These are phyloP conservation scores for Drosophila quadrilineata DNA, from an alignment of 1,140 invertebrate species.

Conservation along the genomic window DNA sequence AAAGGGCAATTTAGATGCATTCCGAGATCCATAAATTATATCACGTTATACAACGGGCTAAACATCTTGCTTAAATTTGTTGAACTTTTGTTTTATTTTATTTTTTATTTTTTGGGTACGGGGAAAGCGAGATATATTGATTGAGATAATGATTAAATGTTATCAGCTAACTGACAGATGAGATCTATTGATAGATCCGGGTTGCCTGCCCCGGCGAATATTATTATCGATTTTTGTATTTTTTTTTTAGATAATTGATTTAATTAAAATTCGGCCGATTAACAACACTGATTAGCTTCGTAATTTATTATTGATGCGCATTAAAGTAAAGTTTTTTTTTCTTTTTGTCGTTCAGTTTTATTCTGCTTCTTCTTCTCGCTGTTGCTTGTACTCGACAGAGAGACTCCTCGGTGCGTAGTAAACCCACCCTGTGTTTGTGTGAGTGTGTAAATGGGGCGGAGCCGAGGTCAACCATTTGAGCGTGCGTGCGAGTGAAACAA, in stretches of 20 bases:
- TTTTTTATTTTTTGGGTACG: conserved; percentile 2
- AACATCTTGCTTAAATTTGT: too few relatives aligned
- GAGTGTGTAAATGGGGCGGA: conserved; percentile 16
- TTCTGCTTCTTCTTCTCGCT: conserved; percentile 43
- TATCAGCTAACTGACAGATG: not conserved
- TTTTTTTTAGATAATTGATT: conserved; percentile 29
- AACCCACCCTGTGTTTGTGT: conserved; percentile 15
- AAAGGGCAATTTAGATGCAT: conserved; percentile 23
- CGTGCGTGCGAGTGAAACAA: conserved; percentile 31
- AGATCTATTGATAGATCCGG: not conserved
- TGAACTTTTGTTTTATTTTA: not conserved
- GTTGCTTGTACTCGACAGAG: not conserved
- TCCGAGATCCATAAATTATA: not conserved
- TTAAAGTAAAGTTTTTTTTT: conserved; percentile 33
- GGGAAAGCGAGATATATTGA: conserved; percentile 24
- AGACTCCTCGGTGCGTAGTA: too few relatives aligned
- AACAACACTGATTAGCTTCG: conserved; percentile 54
- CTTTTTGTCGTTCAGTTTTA: conserved; percentile 46
- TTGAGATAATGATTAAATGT: conserved; percentile 10
- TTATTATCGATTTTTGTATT: conserved; percentile 1
- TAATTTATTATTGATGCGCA: conserved; percentile 59
- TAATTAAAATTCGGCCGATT: conserved; percentile 40
- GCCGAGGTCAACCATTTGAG: conserved; percentile 32
- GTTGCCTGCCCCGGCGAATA: too few relatives aligned
- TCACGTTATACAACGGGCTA: conserved; percentile 2